Evolutionary conservation across 2,797 vertebrate genomes (phyloP).

Genomic region (Microchirus variegatus): DNA sequence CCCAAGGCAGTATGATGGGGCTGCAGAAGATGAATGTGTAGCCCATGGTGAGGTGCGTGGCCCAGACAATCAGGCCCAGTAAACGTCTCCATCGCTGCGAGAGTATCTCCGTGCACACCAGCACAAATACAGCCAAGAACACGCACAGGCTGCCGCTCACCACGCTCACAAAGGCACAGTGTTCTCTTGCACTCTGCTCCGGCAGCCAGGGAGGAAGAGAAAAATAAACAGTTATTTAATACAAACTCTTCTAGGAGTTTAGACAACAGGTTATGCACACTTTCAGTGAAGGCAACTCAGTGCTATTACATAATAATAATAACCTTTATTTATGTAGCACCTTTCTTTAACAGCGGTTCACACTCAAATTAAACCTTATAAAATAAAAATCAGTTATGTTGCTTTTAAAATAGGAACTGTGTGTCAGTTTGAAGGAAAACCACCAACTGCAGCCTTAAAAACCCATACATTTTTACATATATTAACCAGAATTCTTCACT

Average conservation of each 20-base stretch:
- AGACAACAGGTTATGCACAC: no score
- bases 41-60: constrained; percentile 88
- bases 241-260: background rate
- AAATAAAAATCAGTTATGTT: no score
- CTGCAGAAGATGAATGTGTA: constrained; percentile 86
- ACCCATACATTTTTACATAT: no score
- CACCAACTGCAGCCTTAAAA: no score
- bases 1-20: constrained; percentile 80
- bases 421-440: no score
- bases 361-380: no score
- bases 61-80: constrained; percentile 87
- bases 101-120: constrained; percentile 88
- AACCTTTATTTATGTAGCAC: no score
- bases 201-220: constrained; percentile 15
- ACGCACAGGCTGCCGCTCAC: constrained; percentile 84
- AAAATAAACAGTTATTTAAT: constrained; percentile 33
- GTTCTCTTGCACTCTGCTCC: constrained; percentile 66
- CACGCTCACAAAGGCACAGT: constrained; percentile 83
- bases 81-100: constrained; percentile 85
- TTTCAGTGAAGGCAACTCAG: no score
- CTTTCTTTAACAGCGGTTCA: no score
- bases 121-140: constrained; percentile 85
- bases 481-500: background rate
- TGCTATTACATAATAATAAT: no score
- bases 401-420: no score